Evolutionary conservation across 2,888 invertebrate genomes (phyloP).

Genomic region (Quadroppia sp.): DNA sequence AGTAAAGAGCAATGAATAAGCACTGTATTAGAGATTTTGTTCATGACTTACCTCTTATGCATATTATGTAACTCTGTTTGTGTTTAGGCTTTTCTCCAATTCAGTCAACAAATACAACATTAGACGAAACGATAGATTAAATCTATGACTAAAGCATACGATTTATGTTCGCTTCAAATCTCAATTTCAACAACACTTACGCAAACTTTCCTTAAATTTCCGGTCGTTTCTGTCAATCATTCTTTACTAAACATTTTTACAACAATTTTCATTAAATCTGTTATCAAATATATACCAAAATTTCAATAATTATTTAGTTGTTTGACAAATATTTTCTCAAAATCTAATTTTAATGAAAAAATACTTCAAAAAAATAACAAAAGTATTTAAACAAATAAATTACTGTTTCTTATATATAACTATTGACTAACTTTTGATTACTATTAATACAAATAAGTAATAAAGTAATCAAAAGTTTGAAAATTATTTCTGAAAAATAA

Average conservation of each 20-base stretch:
- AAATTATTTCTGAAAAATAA: too few relatives aligned
- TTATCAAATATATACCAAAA: too few relatives aligned
- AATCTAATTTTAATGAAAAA: too few relatives aligned
- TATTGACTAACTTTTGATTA: too few relatives aligned
- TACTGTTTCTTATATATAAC: too few relatives aligned
- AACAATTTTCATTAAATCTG: too few relatives aligned
- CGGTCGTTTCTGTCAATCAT: conserved; percentile 25
- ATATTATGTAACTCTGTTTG: conserved; percentile 34
- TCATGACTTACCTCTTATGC: conserved; percentile 30
- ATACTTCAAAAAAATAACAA: too few relatives aligned
- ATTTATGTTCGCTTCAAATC: conserved; percentile 23
- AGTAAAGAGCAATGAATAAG: background rate
- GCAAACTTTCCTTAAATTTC: conserved; percentile 30
- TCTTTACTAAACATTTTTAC: background rate
- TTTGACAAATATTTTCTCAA: too few relatives aligned
- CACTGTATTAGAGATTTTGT: background rate
- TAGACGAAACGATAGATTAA: conserved; percentile 10
- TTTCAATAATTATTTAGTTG: too few relatives aligned
- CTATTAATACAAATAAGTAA: too few relatives aligned
- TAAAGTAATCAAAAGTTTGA: too few relatives aligned
- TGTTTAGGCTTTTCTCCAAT: conserved; percentile 16
- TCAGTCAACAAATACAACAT: conserved; percentile 23
- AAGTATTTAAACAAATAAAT: too few relatives aligned
- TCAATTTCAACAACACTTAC: conserved; percentile 34
- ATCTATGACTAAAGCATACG: conserved; percentile 11